Conservation (phyloP, 2,888 invertebrate genomes). For the Rhagophthalmus giganteus region DNA sequence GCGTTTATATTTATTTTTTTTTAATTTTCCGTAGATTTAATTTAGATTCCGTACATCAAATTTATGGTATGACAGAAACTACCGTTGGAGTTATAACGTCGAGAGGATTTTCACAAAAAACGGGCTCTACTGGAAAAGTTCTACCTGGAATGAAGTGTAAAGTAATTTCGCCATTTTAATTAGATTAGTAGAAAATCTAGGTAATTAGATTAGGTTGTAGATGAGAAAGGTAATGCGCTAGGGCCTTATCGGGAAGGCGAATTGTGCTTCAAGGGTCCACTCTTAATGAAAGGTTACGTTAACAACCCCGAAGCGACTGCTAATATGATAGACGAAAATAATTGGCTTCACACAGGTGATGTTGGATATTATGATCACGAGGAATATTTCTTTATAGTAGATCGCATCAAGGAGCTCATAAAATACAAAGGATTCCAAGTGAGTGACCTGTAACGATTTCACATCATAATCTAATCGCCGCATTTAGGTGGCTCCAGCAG, state of each 20-base stretch:
- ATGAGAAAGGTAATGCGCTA: conserved; percentile 65
- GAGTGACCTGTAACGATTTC: no score
- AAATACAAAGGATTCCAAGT: conserved; percentile 85
- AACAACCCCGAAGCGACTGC: conserved; percentile 73
- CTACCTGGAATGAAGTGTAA: conserved; percentile 69
- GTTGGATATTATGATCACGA: conserved; percentile 77
- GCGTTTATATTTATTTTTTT: no score
- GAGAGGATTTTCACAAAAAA: conserved; percentile 52
- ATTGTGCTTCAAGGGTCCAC: conserved; percentile 81
- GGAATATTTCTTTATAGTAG: conserved; percentile 60
- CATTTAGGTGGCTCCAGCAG: conserved; percentile 59
- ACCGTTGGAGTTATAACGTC: conserved; percentile 63
- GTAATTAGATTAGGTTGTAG: conserved; percentile 53
- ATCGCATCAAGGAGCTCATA: conserved; percentile 75
- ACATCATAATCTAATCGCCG: no score
- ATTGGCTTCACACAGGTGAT: conserved; percentile 89
- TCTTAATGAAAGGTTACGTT: conserved; percentile 91
- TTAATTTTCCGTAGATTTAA: conserved; percentile 50
- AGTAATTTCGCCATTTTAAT: conserved; percentile 45
- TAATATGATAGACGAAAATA: conserved; percentile 75
- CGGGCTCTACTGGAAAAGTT: conserved; percentile 69
- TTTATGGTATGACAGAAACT: conserved; percentile 81
- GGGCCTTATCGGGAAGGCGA: conserved; percentile 74
- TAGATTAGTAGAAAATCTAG: neutral
- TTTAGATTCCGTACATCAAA: conserved; percentile 65